Base-by-base conservation (phyloP, 2,797 vertebrate species). In the Malacoctenus gilli region DNA sequence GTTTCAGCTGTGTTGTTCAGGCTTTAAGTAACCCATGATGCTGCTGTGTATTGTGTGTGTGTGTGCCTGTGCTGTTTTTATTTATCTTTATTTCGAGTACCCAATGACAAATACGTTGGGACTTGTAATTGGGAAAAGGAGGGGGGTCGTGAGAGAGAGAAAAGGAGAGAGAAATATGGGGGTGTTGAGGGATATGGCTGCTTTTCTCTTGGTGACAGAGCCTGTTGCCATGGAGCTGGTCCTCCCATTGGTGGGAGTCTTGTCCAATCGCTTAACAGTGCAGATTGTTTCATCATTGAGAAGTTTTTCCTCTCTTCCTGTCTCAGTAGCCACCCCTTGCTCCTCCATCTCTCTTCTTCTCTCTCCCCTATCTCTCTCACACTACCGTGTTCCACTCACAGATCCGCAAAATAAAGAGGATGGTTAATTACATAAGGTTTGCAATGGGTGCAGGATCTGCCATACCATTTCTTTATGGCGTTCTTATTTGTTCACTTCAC, bases 141-240 rank as follows among this genome's bases (percentile, higher is more conserved):
- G 67, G 60, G 81, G 68, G 75, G 61, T 85, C 41, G 65, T 75
- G 76, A 77, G 68, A 82, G 68, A 82, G 69, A 74, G 62, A 75
- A 64, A 67, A 62, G 44, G 54, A 79, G 68, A 79, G 72, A 77
- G 72, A 87, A 87, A 85, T 89, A 87, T 87, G 86, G 85, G 86
- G 87, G 87, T 86, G 85, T 88, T 83, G 79, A 87, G 85, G 80
- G 84, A 90, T 87, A 89, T 88, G 76, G 87, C 87, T 89, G 86
- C 57, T 90, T 93, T 91, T 92, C 94, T 90, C 93, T 87, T 96
- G 89, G 95, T 89, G 85, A 96, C 91, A 95, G 89, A 92, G 91
- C 89, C 76, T 86, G 95, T 99, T 98, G 93, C 95, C 89, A 95
- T 95, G 95, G 95, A 94, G 87, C 91, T 88, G 85, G 43, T 81